Evolutionary conservation across 2,888 invertebrate species (phyloP).

Genomic region (Mythimna vitellina): DNA sequence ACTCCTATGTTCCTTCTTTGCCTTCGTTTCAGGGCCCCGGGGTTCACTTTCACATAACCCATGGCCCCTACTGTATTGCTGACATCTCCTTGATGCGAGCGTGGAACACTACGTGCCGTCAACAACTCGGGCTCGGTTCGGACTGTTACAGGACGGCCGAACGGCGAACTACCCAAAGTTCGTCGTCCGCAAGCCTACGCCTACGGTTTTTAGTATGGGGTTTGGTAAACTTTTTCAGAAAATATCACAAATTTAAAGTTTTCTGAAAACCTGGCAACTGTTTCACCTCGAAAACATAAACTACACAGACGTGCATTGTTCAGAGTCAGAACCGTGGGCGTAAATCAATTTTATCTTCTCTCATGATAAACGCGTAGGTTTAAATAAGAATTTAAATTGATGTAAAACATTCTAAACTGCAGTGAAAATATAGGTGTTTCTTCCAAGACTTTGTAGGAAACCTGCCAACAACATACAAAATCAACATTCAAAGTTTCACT

Average conservation of each 20-base stretch:
- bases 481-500: neutral
- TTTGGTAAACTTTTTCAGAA: neutral
- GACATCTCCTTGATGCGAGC: too few relatives aligned
- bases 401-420: neutral
- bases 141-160: too few relatives aligned
- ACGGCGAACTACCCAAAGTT: too few relatives aligned
- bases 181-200: too few relatives aligned
- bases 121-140: too few relatives aligned
- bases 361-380: neutral
- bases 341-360: slow-evolving; percentile 7
- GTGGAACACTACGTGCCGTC: too few relatives aligned
- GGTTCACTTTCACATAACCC: too few relatives aligned
- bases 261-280: neutral
- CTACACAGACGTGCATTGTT: neutral
- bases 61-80: too few relatives aligned
- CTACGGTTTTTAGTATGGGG: too few relatives aligned
- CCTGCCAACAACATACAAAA: neutral
- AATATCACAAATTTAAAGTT: neutral
- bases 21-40: too few relatives aligned
- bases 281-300: neutral
- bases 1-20: too few relatives aligned
- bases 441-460: neutral
- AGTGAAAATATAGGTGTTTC: neutral
- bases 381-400: neutral
- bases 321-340: neutral